Conservation (phyloP, 2,888 invertebrate species). For the Cabera pusaria region DNA sequence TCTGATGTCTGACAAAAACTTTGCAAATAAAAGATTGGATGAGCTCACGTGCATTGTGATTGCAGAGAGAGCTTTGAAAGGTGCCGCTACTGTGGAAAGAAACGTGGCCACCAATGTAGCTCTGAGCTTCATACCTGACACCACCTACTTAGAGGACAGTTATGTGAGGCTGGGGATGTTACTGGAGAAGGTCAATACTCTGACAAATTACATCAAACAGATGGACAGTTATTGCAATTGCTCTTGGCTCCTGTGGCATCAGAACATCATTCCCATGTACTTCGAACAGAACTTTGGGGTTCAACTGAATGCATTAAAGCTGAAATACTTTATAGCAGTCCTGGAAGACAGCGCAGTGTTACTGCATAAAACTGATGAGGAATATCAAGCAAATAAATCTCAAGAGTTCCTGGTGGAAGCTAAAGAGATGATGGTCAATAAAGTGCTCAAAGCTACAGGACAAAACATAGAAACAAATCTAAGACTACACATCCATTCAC, state of each 20-base stretch:
- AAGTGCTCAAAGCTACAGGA: conserved; percentile 88
- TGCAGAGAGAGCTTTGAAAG: conserved; percentile 87
- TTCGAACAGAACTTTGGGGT: conserved; percentile 88
- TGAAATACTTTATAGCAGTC: conserved; percentile 75
- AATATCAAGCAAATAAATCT: conserved; percentile 50
- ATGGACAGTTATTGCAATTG: conserved; percentile 87
- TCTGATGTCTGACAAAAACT: conserved; percentile 84
- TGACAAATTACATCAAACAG: conserved; percentile 83
- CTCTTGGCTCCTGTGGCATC: conserved; percentile 92
- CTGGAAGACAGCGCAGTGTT: conserved; percentile 68
- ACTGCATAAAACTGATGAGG: conserved; percentile 60
- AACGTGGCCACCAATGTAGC: conserved; percentile 86
- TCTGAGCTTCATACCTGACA: conserved; percentile 86
- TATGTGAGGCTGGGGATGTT: conserved; percentile 83
- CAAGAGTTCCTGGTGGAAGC: conserved; percentile 59
- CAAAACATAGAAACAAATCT: conserved; percentile 96
- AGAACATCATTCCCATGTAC: conserved; percentile 89
- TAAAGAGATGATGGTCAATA: conserved; percentile 75
- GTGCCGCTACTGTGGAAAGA: conserved; percentile 85
- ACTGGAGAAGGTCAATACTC: conserved; percentile 85
- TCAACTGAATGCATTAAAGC: conserved; percentile 85
- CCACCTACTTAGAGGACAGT: conserved; percentile 85
- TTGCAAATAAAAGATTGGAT: conserved; percentile 86
- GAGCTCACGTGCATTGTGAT: conserved; percentile 89
- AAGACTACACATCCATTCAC: conserved; percentile 95